Percentiles rank a stretch among this genome's conserved stretches.
phyloP scores from a whole-genome alignment of 2,113 vertebrate species.

The Sebastes fasciatus region DNA sequence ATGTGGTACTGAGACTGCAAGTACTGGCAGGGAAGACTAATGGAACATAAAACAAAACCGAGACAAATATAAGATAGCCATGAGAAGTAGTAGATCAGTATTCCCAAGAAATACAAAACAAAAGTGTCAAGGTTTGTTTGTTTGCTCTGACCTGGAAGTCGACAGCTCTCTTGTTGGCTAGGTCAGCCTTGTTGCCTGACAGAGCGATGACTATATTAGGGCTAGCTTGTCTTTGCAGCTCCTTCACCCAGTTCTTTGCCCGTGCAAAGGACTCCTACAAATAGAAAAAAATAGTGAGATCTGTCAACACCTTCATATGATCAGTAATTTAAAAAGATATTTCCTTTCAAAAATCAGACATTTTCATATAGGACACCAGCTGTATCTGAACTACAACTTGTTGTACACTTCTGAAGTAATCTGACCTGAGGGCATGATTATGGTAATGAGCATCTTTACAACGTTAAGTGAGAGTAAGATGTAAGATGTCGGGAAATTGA shows the following conservation, averaged over 20 bases:
- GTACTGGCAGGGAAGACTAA: neutral
- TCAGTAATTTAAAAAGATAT: neutral
- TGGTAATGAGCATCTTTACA: neutral
- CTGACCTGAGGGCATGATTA: neutral
- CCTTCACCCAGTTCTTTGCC: conserved; percentile 99
- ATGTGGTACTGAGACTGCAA: neutral
- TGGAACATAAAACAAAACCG: neutral
- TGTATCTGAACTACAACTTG: conserved; percentile 1
- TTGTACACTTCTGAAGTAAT: neutral
- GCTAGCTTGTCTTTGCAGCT: conserved; percentile 98
- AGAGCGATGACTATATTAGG: conserved; percentile 99
- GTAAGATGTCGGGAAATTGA: neutral
- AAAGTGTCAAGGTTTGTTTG: neutral
- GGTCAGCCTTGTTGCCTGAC: conserved; percentile 98
- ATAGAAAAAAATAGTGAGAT: neutral
- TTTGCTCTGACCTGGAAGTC: conserved; percentile 92
- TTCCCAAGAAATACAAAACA: neutral
- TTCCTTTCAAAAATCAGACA: neutral
- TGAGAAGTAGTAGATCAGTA: neutral
- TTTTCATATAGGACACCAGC: neutral
- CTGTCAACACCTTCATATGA: conserved; percentile 23
- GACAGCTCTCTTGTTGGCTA: conserved; percentile 96
- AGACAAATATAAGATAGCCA: neutral
- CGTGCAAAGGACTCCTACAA: conserved; percentile 96
- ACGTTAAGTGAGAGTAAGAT: neutral